A percentile compares a stretch with the other conserved stretches of the same genome.
phyloP scores from a whole-genome alignment of 2,113 vertebrate genomes.

The Xiphophorus hellerii region DNA sequence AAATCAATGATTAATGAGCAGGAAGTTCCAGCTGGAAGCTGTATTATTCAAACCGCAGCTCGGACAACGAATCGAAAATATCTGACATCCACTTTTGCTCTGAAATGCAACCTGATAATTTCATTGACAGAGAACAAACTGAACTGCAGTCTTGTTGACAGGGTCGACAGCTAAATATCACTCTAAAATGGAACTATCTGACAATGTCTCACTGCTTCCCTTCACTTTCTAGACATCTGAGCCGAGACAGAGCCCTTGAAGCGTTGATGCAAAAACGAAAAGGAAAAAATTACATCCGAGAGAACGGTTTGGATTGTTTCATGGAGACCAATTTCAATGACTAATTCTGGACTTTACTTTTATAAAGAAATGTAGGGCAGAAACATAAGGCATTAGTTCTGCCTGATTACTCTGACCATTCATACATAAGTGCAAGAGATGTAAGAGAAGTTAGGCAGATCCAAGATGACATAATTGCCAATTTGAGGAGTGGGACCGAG shows the following conservation, averaged over 20 bases:
- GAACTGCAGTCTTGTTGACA: slow-evolving; percentile 16
- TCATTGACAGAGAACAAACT: slow-evolving; percentile 15
- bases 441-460: slow-evolving; percentile 16
- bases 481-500: slow-evolving; percentile 26
- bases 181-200: slow-evolving; percentile 13
- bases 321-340: slow-evolving; percentile 4
- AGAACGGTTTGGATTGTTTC: slow-evolving; percentile 14
- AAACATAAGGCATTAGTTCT: slow-evolving; percentile 45
- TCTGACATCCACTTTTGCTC: slow-evolving; percentile 25
- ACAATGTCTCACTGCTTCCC: slow-evolving; percentile 1
- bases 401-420: slow-evolving; percentile 53
- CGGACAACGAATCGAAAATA: slow-evolving; percentile 38
- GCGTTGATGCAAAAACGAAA: neutral
- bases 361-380: slow-evolving; percentile 42
- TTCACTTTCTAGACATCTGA: neutral
- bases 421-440: slow-evolving; percentile 45
- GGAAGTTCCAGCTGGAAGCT: slow-evolving; percentile 42
- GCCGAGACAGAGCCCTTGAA: neutral
- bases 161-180: slow-evolving; percentile 22
- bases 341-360: slow-evolving; percentile 29
- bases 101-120: slow-evolving; percentile 29
- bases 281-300: neutral
- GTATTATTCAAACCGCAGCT: slow-evolving; percentile 46
- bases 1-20: slow-evolving; percentile 58
- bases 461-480: slow-evolving; percentile 23